A percentile compares a stretch with the other conserved stretches of the same genome.
phyloP scores from a whole-genome alignment of 2,888 invertebrate genomes.

The Cantharis nigra region DNA sequence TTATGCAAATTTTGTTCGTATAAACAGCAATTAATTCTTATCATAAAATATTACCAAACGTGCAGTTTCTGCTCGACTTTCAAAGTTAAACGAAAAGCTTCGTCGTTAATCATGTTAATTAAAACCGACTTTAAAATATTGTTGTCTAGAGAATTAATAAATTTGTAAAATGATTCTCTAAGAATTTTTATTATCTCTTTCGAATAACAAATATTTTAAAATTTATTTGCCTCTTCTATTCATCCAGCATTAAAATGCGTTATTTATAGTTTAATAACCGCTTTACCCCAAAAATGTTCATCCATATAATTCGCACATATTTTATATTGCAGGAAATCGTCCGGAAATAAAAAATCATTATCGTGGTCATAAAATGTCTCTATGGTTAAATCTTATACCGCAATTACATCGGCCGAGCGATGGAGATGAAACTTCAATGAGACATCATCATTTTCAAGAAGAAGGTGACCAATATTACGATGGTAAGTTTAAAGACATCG shows the following conservation, averaged over 20 bases:
- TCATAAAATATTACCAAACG: constrained; percentile 16
- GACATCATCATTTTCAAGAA: constrained; percentile 86
- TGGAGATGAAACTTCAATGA: constrained; percentile 80
- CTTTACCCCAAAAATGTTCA: background rate
- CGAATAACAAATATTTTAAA: constrained; percentile 4
- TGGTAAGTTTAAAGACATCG: constrained; percentile 57
- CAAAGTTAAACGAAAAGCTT: constrained; percentile 26
- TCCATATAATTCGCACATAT: background rate
- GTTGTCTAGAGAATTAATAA: constrained; percentile 35
- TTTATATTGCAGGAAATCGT: constrained; percentile 61
- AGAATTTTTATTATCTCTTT: constrained; percentile 12
- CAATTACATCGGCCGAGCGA: constrained; percentile 85
- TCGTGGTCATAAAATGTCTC: constrained; percentile 90
- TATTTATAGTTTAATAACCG: background rate
- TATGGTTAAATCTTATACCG: constrained; percentile 90
- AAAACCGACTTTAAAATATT: constrained; percentile 37
- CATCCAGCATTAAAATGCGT: background rate
- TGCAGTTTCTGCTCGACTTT: constrained; percentile 18
- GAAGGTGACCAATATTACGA: constrained; percentile 80
- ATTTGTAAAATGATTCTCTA: constrained; percentile 33
- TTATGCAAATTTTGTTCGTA: background rate
- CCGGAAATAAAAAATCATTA: constrained; percentile 88
- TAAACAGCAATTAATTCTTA: constrained; percentile 15
- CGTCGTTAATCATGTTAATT: constrained; percentile 38
- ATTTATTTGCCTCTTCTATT: constrained; percentile 12